Percentiles rank a stretch among this genome's conserved stretches.
phyloP scores from a whole-genome alignment of 1,140 invertebrate genomes.

The Planococcus citri region DNA sequence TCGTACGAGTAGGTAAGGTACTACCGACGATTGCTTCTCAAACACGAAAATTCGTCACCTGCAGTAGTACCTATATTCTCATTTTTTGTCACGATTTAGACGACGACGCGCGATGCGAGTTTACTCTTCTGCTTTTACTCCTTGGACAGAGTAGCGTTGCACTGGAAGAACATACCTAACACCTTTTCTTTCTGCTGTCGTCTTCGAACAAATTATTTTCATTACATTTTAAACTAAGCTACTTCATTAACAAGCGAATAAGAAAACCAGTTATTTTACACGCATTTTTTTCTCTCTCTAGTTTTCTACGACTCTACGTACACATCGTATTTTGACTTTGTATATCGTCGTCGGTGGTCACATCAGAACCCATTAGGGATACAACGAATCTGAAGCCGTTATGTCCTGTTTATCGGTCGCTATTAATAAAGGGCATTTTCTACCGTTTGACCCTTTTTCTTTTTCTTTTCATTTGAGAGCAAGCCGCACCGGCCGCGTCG shows the following conservation, averaged over 20 bases:
- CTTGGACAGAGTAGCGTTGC: no score
- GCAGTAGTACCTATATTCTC: no score
- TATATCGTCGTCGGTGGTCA: constrained; percentile 5
- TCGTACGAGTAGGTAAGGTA: background rate
- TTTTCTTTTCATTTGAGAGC: no score
- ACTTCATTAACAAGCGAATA: background rate
- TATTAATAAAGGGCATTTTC: background rate
- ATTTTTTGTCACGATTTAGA: background rate
- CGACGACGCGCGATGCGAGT: no score
- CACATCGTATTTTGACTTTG: background rate
- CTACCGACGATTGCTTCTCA: no score
- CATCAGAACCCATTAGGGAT: background rate
- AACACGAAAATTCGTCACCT: background rate
- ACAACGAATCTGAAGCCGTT: background rate
- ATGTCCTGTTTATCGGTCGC: background rate
- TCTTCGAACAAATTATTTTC: background rate
- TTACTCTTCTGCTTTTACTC: no score
- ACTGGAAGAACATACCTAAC: no score
- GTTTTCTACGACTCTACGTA: no score
- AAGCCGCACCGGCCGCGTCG: background rate
- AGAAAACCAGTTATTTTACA: constrained; percentile 7
- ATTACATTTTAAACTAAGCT: constrained; percentile 1
- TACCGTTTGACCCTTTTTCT: background rate
- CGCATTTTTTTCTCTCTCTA: background rate
- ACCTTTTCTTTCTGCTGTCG: background rate